Percentiles rank a stretch among this genome's conserved stretches.
phyloP scores from a whole-genome alignment of 1,140 invertebrate species.

The Heliconius eleuchia region DNA sequence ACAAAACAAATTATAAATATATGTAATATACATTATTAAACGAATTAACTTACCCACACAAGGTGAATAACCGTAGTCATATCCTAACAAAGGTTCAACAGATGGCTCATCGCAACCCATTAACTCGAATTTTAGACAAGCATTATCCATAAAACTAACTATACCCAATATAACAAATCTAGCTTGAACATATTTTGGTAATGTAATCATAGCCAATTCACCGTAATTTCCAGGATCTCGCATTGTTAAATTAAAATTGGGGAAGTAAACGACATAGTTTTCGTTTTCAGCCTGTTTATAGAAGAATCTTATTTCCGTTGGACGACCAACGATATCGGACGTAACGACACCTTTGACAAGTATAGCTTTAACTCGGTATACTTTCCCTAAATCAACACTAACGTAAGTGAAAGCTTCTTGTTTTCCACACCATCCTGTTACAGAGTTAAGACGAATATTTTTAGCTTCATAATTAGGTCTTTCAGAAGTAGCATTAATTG shows the following conservation, averaged over 20 bases:
- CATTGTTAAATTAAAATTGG: slow-evolving; percentile 96
- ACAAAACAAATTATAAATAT: slow-evolving; percentile 16
- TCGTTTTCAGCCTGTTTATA: slow-evolving; percentile 96
- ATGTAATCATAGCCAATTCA: slow-evolving; percentile 96
- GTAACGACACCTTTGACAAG: slow-evolving; percentile 96
- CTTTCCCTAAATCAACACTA: slow-evolving; percentile 95
- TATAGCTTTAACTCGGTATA: slow-evolving; percentile 95
- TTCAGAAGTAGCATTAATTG: slow-evolving; percentile 98
- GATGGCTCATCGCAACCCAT: slow-evolving; percentile 95
- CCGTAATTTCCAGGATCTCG: slow-evolving; percentile 92
- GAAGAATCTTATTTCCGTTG: slow-evolving; percentile 97
- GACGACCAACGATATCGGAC: slow-evolving; percentile 95
- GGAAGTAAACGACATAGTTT: slow-evolving; percentile 98
- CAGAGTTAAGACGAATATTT: slow-evolving; percentile 95
- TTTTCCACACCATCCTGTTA: slow-evolving; percentile 97
- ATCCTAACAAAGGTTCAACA: slow-evolving; percentile 91
- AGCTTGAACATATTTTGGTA: slow-evolving; percentile 96
- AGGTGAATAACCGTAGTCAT: slow-evolving; percentile 95
- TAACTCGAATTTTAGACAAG: slow-evolving; percentile 97
- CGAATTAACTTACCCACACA: slow-evolving; percentile 88
- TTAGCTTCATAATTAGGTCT: slow-evolving; percentile 94
- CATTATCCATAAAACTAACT: slow-evolving; percentile 97
- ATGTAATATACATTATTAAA: background rate
- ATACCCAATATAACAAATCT: slow-evolving; percentile 96
- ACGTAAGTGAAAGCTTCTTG: slow-evolving; percentile 97